Evolutionary conservation across 1,140 invertebrate species (phyloP), one percentile per base, ranked within the genome.

Genomic region (Magallana ariakensis): DNA sequence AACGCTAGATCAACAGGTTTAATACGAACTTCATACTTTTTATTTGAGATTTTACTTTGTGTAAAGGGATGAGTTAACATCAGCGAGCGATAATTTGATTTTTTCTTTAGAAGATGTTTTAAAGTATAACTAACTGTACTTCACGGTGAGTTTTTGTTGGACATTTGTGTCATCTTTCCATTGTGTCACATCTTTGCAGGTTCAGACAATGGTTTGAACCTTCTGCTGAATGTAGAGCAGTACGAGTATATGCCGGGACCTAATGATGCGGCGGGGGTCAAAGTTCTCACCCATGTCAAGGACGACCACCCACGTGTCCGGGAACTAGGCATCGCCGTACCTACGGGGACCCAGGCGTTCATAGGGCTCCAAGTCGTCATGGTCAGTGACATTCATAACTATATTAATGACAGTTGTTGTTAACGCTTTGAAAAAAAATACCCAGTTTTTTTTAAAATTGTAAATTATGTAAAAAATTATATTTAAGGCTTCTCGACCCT

Each of bases 201-300:
- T n/a, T 87, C 91, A 19, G 90, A 93, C n/a, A 85, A 90, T 70
- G 93, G 93, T 11, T 88, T 94, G 11, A 89, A 90, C 10, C 87
- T 94, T 70, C 91, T 90, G 0, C 26, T 94, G 57, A 94, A 94
- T 83, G 89, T 92, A 2, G 93, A 94, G 85, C 92, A 93, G 84
- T 94, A 94, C 75, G 93, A 94, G 75, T 93, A 93, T 88, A 93
- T 94, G 92, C 90, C 90, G 0, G 92, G 92, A 6, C 93, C 93
- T 1, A 89, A 93, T 33, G 89, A 88, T 57, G 91, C 92, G 13
- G 91, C 91, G 0, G 93, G 93, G 0, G 84, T 94, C 9, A 94
- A 94, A 87, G 70, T 94, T 8, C 84, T 93, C 13, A 84, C 93
- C 13, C 91, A 92, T 81, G 88, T 90, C 10, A 55, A 89, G 5